Conservation (phyloP, 1,140 invertebrate species). For the Drosophila yakuba region DNA sequence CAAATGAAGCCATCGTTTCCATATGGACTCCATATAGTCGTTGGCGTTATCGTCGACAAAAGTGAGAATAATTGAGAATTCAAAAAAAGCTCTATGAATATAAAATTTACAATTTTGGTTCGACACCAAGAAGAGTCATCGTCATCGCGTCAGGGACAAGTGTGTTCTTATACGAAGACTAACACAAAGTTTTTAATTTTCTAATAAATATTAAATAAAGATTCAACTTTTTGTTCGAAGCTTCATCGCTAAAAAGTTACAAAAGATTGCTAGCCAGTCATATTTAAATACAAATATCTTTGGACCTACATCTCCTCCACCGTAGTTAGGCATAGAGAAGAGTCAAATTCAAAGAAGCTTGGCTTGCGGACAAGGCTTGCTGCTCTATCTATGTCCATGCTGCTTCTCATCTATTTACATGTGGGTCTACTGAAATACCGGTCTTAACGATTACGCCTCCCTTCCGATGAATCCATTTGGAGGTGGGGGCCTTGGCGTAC, state of each 20-base stretch:
- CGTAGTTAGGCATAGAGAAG: constrained; percentile 1
- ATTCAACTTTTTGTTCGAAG: too few species aligned
- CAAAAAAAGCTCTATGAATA: not conserved
- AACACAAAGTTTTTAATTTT: not conserved
- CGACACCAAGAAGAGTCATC: not conserved
- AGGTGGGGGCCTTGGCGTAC: constrained; percentile 59
- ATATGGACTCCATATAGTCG: not conserved
- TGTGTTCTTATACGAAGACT: not conserved
- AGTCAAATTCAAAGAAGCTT: constrained; percentile 45
- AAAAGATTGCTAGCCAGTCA: not conserved
- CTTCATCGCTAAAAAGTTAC: not conserved
- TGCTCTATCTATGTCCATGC: constrained; percentile 3
- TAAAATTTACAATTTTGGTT: not conserved
- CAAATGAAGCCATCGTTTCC: not conserved
- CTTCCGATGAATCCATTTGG: constrained; percentile 82
- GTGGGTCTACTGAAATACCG: not conserved
- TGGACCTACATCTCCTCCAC: not conserved
- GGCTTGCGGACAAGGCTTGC: constrained; percentile 64
- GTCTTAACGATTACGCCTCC: constrained; percentile 54
- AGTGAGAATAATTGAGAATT: not conserved
- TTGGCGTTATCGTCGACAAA: not conserved
- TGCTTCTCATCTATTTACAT: constrained; percentile 46
- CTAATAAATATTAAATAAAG: too few species aligned
- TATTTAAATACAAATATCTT: not conserved
- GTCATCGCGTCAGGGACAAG: too few species aligned